Percentiles rank a stretch among this genome's conserved stretches.
Evolutionary conservation across 2,113 vertebrate species (phyloP).

Genomic region (Ceyx cyanopectus): DNA sequence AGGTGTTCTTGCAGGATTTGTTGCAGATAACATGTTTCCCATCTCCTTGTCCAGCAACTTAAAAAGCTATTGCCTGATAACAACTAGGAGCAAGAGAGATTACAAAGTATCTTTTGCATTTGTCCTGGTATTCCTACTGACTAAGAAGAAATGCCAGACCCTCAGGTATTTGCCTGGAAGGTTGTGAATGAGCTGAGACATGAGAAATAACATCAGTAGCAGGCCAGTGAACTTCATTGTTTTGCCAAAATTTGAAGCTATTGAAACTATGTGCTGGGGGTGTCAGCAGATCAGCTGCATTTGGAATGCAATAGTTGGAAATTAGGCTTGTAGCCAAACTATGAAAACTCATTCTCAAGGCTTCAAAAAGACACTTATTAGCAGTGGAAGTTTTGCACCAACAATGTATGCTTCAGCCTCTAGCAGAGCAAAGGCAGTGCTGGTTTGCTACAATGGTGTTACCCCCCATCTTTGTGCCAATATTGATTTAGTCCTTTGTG

Average conservation of each 20-base stretch:
- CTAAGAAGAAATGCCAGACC: background rate
- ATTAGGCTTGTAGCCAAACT: background rate
- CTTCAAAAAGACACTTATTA: background rate
- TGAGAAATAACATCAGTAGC: background rate
- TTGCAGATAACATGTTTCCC: background rate
- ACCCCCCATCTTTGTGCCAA: background rate
- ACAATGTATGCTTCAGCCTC: background rate
- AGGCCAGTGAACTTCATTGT: background rate
- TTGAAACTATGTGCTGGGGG: background rate
- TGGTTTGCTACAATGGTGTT: background rate
- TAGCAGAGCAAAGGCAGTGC: background rate
- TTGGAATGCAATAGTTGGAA: background rate
- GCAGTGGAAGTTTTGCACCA: background rate
- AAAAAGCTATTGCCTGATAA: background rate
- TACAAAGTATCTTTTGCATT: background rate
- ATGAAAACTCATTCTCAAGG: background rate
- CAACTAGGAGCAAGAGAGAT: background rate
- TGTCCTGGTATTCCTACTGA: background rate
- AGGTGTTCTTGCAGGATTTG: background rate
- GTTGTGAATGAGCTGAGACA: background rate
- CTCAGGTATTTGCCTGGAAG: background rate
- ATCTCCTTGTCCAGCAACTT: background rate
- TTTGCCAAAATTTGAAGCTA: background rate
- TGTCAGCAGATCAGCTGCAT: background rate
- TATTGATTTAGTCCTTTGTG: constrained; percentile 15